Base-by-base conservation (phyloP, 2,888 invertebrate species). In the Spisula subtruncata region DNA sequence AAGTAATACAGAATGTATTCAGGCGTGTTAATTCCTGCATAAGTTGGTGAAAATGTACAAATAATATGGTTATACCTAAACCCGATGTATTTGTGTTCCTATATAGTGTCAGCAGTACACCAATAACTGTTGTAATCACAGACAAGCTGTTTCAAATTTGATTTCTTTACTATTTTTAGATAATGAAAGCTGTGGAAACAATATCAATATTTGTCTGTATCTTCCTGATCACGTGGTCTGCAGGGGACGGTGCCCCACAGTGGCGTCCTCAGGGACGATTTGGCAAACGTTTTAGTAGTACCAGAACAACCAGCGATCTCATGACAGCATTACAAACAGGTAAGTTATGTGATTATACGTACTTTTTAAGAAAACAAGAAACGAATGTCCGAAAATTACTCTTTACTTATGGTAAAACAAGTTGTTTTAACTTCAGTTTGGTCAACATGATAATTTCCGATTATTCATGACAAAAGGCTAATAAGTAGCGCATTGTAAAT, bases 181-280 rank as follows among this genome's bases (percentile, higher is more conserved):
- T 94, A 91, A 94, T 95, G 95, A 94, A 94, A 92, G 87, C 93
- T 82, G 93, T 92, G n/a, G 94, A 94, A 83, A 89, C 94, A n/a
- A 92, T 94, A 18, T 89, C 93, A 81, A 91, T 93, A 54, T 91
- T 95, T 75, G 93, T 92, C 71, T 89, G 93, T 35, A 89, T 95
- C 41, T 93, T 94, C 54, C 87, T 95, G 75, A 90, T 95, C 71
- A 93, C 94, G 10, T 89, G 94, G 60, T 93, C 93, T 35, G 86
- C 90, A 29, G 94, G 94, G 48, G 92, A 95, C 88, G 94, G 94
- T 12, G 94, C 94, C 18, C 95, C 94, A 48, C 94, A 95, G 90
- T 95, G 95, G 95, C 91, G 95, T 51, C 95, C 95, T 0, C 95
- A 95, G 83, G 95, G 95, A 29, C 88, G 95, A 71, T 95, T 95